phyloP scores from a whole-genome alignment of 2,888 invertebrate genomes.

The Caenorhabditis sp. region DNA sequence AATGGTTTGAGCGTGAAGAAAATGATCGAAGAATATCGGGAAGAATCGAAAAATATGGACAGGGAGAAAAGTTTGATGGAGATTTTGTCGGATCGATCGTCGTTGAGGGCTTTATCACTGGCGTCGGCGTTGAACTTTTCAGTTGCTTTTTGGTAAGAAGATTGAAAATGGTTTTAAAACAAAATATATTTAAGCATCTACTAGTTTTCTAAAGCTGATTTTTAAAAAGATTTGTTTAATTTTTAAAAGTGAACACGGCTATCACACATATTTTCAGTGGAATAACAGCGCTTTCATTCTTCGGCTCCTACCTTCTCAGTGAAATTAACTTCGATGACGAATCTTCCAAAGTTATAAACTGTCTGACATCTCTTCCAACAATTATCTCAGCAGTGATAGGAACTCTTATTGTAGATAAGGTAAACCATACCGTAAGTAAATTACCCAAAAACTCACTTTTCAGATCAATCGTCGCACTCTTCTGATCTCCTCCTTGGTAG shows the following conservation, averaged over 20 bases:
- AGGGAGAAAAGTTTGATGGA: conserved; percentile 14
- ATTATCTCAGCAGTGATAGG: conserved; percentile 56
- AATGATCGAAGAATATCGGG: conserved; percentile 23
- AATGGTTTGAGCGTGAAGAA: conserved; percentile 11
- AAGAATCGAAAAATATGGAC: not conserved
- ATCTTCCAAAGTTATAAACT: conserved; percentile 58
- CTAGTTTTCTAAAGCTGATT: not conserved
- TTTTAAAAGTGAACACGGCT: too few species aligned
- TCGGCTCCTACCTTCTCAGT: conserved; percentile 60
- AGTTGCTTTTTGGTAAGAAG: conserved; percentile 45
- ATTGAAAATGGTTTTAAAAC: too few species aligned
- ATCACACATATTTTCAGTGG: conserved; percentile 48
- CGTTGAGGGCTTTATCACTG: conserved; percentile 33
- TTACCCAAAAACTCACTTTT: conserved; percentile 5
- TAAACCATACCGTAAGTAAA: too few species aligned
- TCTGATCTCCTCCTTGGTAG: conserved; percentile 50
- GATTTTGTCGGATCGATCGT: conserved; percentile 13
- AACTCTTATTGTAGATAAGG: conserved; percentile 54
- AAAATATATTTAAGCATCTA: not conserved
- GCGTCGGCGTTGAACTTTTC: conserved; percentile 54
- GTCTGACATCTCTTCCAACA: conserved; percentile 52
- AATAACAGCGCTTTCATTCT: conserved; percentile 63
- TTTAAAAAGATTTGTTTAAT: too few species aligned
- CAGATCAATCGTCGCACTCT: conserved; percentile 59
- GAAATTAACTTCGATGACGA: conserved; percentile 55